Percentiles rank a stretch among this genome's conserved stretches.
phyloP scores from a whole-genome alignment of 2,797 vertebrate species.

The Taenioides sp. region DNA sequence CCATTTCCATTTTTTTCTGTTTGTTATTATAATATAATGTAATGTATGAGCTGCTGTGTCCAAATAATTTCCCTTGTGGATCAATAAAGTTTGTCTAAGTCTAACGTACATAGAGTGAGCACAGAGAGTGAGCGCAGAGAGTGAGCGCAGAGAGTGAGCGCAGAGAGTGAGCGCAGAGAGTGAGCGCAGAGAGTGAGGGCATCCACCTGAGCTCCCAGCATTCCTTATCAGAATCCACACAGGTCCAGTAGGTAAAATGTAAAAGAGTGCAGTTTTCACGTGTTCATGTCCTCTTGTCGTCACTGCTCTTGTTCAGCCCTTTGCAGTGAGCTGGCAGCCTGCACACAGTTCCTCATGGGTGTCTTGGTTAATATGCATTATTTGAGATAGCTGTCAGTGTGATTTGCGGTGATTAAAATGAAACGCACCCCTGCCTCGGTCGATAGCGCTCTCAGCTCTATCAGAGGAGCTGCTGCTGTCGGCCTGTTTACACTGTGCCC shows the following conservation, averaged over 20 bases:
- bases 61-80: no score
- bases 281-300: constrained; percentile 14
- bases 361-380: constrained; percentile 38
- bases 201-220: no score
- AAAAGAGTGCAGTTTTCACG: not conserved
- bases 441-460: constrained; percentile 19
- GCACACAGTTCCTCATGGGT: constrained; percentile 22
- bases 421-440: constrained; percentile 23
- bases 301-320: constrained; percentile 3
- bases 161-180: no score
- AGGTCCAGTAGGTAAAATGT: not conserved
- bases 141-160: no score
- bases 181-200: no score
- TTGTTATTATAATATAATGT: no score
- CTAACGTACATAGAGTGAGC: no score
- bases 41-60: no score
- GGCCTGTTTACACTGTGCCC: constrained; percentile 16
- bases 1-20: no score
- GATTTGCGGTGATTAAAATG: constrained; percentile 41
- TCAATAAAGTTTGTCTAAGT: no score
- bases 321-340: constrained; percentile 21
- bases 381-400: constrained; percentile 44
- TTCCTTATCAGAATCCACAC: no score
- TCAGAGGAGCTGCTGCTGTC: constrained; percentile 21
- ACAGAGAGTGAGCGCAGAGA: no score